phyloP scores from a whole-genome alignment of 2,888 invertebrate species.

The Desoria tigrina region DNA sequence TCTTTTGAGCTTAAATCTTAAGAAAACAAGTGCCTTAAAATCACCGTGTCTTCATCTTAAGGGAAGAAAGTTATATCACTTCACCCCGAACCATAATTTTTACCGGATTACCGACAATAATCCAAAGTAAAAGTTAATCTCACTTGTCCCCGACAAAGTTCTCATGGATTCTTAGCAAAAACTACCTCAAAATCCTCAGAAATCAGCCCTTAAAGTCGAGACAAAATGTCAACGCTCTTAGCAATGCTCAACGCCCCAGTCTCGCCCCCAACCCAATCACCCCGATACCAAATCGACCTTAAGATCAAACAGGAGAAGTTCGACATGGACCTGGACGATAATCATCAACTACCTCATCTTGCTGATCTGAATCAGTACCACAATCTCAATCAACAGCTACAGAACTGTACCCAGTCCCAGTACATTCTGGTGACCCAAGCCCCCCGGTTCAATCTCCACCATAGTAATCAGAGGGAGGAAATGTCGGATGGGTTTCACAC shows the following conservation, averaged over 20 bases:
- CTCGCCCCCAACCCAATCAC: neutral
- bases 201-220: neutral
- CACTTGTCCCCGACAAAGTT: too few relatives aligned
- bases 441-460: constrained; percentile 20
- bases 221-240: neutral
- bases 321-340: neutral
- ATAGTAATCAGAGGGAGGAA: constrained; percentile 30
- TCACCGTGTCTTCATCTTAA: too few relatives aligned
- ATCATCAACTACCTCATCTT: neutral
- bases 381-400: constrained; percentile 24
- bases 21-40: too few relatives aligned
- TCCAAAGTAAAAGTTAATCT: too few relatives aligned
- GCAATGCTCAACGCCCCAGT: constrained; percentile 24
- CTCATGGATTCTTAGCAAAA: too few relatives aligned
- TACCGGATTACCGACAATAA: too few relatives aligned
- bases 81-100: too few relatives aligned
- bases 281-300: neutral
- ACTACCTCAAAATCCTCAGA: neutral
- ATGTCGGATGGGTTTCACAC: constrained; percentile 57
- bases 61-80: too few relatives aligned
- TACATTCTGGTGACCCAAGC: constrained; percentile 17
- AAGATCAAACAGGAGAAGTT: neutral
- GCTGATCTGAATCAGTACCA: neutral
- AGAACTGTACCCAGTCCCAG: neutral
- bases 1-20: too few relatives aligned